A percentile compares a stretch with the other conserved stretches of the same genome.
Evolutionary conservation across 2,888 invertebrate species (phyloP).

Genomic region (Asteroscopus sphinx): DNA sequence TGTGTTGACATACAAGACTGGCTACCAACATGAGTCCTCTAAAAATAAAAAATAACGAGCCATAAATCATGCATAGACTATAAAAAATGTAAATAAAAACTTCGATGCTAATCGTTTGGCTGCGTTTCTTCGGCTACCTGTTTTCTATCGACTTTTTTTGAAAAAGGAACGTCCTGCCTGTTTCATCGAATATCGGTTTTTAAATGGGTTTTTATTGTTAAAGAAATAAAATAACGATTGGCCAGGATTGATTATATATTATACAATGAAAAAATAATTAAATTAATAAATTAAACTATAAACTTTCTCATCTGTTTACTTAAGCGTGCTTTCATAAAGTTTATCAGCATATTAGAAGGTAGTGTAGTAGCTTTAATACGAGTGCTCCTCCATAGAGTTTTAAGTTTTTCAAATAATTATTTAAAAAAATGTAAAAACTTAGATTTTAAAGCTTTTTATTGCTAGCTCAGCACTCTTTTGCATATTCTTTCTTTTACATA

Average conservation of each 20-base stretch:
- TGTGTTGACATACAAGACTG: conserved; percentile 69
- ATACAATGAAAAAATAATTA: conserved; percentile 1
- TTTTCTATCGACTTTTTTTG: conserved; percentile 48
- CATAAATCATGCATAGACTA: conserved; percentile 69
- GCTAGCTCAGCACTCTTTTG: no score
- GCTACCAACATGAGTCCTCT: conserved; percentile 61
- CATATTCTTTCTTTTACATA: neutral
- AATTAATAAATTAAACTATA: no score
- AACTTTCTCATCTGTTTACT: no score
- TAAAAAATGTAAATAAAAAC: conserved; percentile 65
- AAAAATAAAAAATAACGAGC: conserved; percentile 63
- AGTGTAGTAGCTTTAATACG: no score
- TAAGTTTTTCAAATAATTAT: no score
- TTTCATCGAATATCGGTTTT: conserved; percentile 2
- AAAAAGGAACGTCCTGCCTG: conserved; percentile 15
- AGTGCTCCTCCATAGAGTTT: no score
- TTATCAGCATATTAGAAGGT: no score
- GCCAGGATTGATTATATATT: neutral
- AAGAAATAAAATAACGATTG: neutral
- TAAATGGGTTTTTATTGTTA: conserved; percentile 12
- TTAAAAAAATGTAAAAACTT: no score
- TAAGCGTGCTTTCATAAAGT: no score
- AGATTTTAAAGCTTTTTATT: no score
- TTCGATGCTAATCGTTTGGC: conserved; percentile 75
- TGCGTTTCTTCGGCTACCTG: conserved; percentile 80